Conservation (phyloP, 2,888 invertebrate genomes). For the Alviniconcha strummeri region DNA sequence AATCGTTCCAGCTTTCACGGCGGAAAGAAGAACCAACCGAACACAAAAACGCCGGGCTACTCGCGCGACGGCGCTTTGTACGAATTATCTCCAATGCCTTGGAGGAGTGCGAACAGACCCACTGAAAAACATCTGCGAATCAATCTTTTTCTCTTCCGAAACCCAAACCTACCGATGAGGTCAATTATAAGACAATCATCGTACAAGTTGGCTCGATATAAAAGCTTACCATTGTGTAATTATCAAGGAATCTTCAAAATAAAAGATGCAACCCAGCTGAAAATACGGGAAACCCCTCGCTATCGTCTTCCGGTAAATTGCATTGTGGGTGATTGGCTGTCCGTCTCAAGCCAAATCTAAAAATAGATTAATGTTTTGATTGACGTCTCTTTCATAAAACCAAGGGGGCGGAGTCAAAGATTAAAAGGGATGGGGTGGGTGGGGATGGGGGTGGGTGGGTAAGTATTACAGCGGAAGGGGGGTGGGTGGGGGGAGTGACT, state of each 20-base stretch:
- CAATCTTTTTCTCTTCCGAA: neutral
- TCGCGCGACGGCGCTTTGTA: conserved; percentile 22
- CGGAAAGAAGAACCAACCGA: neutral
- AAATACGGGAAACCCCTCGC: conserved; percentile 32
- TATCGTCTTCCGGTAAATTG: conserved; percentile 32
- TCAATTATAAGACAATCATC: neutral
- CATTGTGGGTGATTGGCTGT: conserved; percentile 38
- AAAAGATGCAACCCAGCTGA: conserved; percentile 29
- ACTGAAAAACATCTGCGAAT: neutral
- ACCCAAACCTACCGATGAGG: neutral
- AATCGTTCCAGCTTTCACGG: too few species aligned
- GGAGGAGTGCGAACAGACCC: neutral
- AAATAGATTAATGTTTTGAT: conserved; percentile 33
- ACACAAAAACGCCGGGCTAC: conserved; percentile 7
- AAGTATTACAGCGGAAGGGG: neutral
- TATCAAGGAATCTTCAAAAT: conserved; percentile 22
- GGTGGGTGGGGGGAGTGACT: too few species aligned
- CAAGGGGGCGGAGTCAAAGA: conserved; percentile 18
- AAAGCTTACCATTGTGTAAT: conserved; percentile 26
- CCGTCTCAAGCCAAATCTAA: conserved; percentile 27
- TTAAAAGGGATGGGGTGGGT: conserved; percentile 17
- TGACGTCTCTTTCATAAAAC: conserved; percentile 11
- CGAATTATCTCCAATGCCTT: conserved; percentile 12
- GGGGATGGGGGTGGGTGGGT: conserved; percentile 2
- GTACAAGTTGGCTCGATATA: conserved; percentile 1